Evolutionary conservation across 2,797 vertebrate species (phyloP).

Genomic region (Lepus townsendii): DNA sequence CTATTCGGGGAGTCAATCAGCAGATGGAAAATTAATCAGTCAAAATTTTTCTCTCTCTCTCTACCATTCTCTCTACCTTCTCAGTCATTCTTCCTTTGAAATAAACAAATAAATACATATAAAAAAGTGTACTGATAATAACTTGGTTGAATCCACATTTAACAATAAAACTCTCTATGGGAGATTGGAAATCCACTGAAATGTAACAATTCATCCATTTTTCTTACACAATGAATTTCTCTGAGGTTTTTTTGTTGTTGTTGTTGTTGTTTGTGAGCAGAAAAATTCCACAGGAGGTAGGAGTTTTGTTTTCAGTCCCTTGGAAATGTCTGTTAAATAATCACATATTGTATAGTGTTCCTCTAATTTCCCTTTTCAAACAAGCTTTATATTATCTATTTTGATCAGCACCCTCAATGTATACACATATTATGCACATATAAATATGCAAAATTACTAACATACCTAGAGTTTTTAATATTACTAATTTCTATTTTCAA

Average conservation of each 20-base stretch:
- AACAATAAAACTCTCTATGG: not conserved
- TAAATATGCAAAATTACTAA: not conserved
- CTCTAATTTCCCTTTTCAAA: not conserved
- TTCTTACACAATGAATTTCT: not conserved
- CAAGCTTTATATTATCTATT: not conserved
- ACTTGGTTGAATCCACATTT: not conserved
- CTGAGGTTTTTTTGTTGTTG: not conserved
- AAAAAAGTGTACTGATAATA: not conserved
- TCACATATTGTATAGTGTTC: not conserved
- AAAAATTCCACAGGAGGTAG: not conserved
- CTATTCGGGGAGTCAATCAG: no score
- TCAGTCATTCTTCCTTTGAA: no score
- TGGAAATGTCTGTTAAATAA: not conserved
- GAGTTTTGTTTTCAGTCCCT: not conserved
- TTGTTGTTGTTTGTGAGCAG: not conserved
- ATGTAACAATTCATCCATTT: not conserved
- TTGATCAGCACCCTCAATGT: not conserved
- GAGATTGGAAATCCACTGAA: not conserved
- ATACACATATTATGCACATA: not conserved
- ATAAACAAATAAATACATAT: no score
- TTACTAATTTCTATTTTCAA: slow-evolving; percentile 24
- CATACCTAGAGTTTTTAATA: not conserved
- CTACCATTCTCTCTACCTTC: no score
- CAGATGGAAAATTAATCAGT: no score
- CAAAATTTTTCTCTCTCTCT: no score